Percentiles rank a stretch among this genome's conserved stretches.
Conservation (phyloP, 2,113 vertebrate species). For the Boulengeromyrus knoepffleri region DNA sequence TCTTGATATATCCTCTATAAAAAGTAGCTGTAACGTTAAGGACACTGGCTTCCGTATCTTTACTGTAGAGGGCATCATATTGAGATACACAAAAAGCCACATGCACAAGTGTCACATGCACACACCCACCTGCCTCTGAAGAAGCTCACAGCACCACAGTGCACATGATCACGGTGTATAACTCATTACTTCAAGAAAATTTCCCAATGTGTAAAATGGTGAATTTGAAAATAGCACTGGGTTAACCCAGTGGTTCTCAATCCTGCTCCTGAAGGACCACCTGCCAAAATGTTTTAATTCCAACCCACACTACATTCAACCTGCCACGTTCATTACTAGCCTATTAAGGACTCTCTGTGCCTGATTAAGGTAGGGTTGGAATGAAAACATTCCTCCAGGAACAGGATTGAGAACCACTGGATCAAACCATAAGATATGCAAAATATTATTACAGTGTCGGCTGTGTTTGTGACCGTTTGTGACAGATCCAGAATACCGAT, state of each 20-base stretch:
- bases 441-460: slow-evolving; percentile 85
- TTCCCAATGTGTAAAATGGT: neutral
- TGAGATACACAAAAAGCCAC: neutral
- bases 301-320: neutral
- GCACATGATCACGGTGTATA: neutral
- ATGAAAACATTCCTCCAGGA: neutral
- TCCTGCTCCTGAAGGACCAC: neutral
- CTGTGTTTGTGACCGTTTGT: slow-evolving; percentile 95
- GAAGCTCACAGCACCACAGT: neutral
- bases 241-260: slow-evolving; percentile 53
- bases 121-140: neutral
- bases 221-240: slow-evolving; percentile 69
- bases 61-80: neutral
- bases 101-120: neutral
- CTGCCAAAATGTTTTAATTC: neutral
- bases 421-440: slow-evolving; percentile 81
- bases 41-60: neutral
- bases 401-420: neutral
- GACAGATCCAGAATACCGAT: slow-evolving; percentile 93
- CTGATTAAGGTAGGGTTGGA: neutral
- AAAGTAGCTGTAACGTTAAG: neutral
- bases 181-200: neutral
- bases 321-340: neutral
- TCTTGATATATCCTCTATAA: neutral
- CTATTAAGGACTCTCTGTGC: neutral